Evolutionary conservation across 2,888 invertebrate species (phyloP), one percentile per base, ranked within the genome.

Genomic region (Cinara cedri): DNA sequence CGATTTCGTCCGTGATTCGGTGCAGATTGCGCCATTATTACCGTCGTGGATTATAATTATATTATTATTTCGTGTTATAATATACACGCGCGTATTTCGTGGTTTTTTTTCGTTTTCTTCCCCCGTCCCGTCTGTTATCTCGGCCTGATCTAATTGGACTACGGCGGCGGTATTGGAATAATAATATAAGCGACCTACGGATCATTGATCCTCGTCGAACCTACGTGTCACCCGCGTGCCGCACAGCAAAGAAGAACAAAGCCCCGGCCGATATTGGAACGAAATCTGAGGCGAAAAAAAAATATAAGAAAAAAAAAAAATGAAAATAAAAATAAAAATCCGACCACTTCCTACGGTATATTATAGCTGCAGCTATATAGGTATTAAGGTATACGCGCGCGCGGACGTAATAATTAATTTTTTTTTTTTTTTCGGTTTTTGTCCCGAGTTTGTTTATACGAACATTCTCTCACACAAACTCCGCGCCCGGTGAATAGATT

Each of bases 341-440:
- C 60, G 49, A 34, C 19, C 60, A 34, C 49, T 74, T 62, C 72
- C 34, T 63, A 34, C 46, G 62, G 14, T 65, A 42, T 42, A 24
- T 60, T n/a, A 26, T 19, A 46, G 54, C 44, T 19, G 34, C 44
- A n/a, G 16, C n/a, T 3, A 54, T 42, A n/a, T 19, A 44, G 34
- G 46, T 68, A 44, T 44, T 21, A 44, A n/a, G 16, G 16, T 46
- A 65, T 11, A 9, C 10, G 21, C 49, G 74, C 54, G 63, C 49
- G 76, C 76, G 57, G 68, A 68, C 66, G 76, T 78, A 78, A 78
- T 78, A 68, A 78, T 76, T 76, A 76, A 76, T 66, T 76, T 76
- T 72, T 46, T 2, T 44, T 44, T 66, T 66, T 19, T 44, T 66
- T 14, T 66, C 11, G 13, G 3, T 49, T 68, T 72, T 72, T 49